A percentile compares a stretch with the other conserved stretches of the same genome.
phyloP scores from a whole-genome alignment of 2,113 vertebrate genomes.

The Hypocryptadius cinnamomeus region DNA sequence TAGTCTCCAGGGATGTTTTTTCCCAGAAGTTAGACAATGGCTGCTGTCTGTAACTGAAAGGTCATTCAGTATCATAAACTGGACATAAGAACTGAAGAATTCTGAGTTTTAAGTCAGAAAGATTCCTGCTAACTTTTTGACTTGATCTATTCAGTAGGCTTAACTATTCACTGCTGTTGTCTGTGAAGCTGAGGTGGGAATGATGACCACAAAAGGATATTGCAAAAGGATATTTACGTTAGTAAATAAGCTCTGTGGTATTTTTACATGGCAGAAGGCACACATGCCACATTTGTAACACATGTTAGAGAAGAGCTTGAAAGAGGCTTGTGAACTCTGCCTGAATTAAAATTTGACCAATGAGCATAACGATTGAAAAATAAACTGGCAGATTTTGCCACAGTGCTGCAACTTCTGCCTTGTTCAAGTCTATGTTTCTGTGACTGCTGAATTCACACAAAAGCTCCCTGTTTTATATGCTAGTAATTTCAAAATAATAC shows the following conservation, averaged over 20 bases:
- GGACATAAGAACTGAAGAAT: neutral
- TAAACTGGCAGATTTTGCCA: neutral
- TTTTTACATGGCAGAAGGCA: neutral
- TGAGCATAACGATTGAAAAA: neutral
- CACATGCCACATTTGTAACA: neutral
- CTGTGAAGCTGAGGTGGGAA: neutral
- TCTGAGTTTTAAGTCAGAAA: neutral
- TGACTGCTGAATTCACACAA: neutral
- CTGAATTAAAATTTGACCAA: neutral
- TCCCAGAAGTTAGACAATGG: constrained; percentile 55
- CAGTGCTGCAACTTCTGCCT: neutral
- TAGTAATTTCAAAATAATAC: neutral
- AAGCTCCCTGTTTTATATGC: neutral
- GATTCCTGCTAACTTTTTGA: neutral
- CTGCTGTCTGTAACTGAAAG: constrained; percentile 23
- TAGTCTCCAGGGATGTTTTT: constrained; percentile 60
- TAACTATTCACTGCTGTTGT: neutral
- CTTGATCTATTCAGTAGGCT: neutral
- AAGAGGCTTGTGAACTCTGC: neutral
- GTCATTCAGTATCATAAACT: constrained; percentile 8
- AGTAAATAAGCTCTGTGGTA: neutral
- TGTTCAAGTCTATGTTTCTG: neutral
- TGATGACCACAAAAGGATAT: neutral
- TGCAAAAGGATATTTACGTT: neutral
- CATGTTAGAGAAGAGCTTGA: neutral